A percentile compares a stretch with the other conserved stretches of the same genome.
Evolutionary conservation across 2,888 invertebrate genomes (phyloP).

Genomic region (Tromatobia lineatoria): DNA sequence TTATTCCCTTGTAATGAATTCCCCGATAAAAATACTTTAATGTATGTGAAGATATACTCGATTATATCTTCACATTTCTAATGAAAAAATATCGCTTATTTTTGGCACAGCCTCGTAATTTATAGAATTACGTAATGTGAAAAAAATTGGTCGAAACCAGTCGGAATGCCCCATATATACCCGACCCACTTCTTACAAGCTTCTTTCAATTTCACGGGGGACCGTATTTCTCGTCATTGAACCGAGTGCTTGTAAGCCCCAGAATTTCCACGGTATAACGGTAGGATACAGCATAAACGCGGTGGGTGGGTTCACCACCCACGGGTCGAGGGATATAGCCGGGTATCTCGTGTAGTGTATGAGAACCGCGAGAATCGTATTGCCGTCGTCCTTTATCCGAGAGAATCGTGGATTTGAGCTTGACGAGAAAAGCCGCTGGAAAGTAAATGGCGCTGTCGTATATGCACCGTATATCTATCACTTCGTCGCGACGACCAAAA

Average conservation of each 20-base stretch:
- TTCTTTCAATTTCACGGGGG: slow-evolving; percentile 13
- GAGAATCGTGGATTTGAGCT: slow-evolving; percentile 49
- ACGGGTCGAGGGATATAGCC: neutral
- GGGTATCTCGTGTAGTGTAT: neutral
- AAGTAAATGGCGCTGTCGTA: slow-evolving; percentile 27
- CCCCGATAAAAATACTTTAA: no score
- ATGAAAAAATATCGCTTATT: no score
- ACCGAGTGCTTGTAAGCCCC: slow-evolving; percentile 14
- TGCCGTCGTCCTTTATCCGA: slow-evolving; percentile 17
- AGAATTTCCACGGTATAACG: neutral
- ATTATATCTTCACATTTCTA: no score
- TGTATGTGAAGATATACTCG: no score
- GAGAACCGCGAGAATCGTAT: slow-evolving; percentile 26
- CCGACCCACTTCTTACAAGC: neutral
- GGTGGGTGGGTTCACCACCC: neutral
- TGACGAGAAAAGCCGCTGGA: slow-evolving; percentile 34
- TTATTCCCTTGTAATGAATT: no score
- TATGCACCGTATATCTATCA: neutral
- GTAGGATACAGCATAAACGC: neutral
- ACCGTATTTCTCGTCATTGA: slow-evolving; percentile 16
- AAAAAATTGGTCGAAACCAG: no score
- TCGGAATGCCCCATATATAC: no score
- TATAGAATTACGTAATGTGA: no score
- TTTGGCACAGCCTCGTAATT: no score
- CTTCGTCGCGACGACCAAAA: slow-evolving; percentile 12